A percentile compares a stretch with the other conserved stretches of the same genome.
phyloP scores from a whole-genome alignment of 2,888 invertebrate species.

The Aleiodes testaceus region DNA sequence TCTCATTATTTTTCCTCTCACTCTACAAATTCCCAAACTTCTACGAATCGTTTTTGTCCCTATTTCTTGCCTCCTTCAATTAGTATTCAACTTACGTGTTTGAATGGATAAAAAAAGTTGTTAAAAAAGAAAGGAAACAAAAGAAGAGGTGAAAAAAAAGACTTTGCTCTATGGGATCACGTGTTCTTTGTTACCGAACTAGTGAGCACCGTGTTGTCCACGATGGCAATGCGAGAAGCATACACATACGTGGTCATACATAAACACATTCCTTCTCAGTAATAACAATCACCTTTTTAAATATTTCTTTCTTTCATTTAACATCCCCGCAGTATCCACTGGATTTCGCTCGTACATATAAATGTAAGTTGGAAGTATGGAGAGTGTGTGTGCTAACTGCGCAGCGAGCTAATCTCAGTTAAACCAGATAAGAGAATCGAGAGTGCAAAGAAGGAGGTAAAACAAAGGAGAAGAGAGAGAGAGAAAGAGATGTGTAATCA shows the following conservation, averaged over 20 bases:
- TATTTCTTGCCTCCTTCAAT: constrained; percentile 5
- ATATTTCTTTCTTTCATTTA: neutral
- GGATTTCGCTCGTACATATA: neutral
- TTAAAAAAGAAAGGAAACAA: neutral
- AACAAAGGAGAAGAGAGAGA: constrained; percentile 11
- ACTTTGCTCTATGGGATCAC: constrained; percentile 13
- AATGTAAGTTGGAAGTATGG: constrained; percentile 16
- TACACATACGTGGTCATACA: constrained; percentile 25
- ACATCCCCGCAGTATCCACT: constrained; percentile 2
- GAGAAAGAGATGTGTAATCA: neutral
- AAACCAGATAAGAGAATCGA: constrained; percentile 57
- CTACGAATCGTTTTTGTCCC: too few species aligned
- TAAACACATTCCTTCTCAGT: constrained; percentile 21
- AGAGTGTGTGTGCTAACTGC: constrained; percentile 59
- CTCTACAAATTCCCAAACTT: too few species aligned
- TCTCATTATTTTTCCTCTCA: too few species aligned
- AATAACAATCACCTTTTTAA: constrained; percentile 6
- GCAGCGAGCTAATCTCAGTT: constrained; percentile 61
- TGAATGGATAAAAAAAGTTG: neutral
- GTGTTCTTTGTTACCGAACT: constrained; percentile 22
- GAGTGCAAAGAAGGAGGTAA: constrained; percentile 47
- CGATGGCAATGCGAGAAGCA: neutral
- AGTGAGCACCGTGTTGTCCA: constrained; percentile 13
- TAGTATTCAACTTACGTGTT: constrained; percentile 11
- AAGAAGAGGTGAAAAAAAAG: neutral